Percentiles rank a stretch among this genome's conserved stretches.
phyloP scores from a whole-genome alignment of 2,797 vertebrate genomes.

The Holocentrus rufus region DNA sequence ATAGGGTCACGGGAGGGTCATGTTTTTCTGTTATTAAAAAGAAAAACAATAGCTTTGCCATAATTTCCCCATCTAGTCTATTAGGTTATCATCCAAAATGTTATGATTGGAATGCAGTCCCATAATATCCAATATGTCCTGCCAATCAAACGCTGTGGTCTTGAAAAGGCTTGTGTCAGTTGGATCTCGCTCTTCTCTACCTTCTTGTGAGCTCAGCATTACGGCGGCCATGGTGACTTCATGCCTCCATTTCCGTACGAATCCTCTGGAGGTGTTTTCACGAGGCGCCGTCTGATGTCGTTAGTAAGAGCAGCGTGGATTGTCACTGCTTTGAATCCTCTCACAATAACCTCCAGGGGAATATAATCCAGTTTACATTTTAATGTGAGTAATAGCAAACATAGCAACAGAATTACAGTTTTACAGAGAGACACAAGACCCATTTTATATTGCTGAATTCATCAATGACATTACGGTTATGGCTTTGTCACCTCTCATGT shows the following conservation, averaged over 20 bases:
- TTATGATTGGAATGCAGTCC: no score
- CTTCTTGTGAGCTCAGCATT: slow-evolving; percentile 25
- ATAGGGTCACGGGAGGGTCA: background rate
- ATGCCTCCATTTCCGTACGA: slow-evolving; percentile 28
- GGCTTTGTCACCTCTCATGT: slow-evolving; percentile 16
- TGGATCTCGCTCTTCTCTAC: background rate
- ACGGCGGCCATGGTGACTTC: slow-evolving; percentile 24
- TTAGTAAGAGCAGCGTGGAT: slow-evolving; percentile 43
- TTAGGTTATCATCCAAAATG: no score
- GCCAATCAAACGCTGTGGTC: no score
- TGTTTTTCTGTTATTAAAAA: background rate
- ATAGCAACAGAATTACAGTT: background rate
- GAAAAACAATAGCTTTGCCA: no score
- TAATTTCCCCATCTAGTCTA: no score
- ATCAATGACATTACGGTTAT: slow-evolving; percentile 5
- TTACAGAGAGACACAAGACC: background rate
- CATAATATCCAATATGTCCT: no score
- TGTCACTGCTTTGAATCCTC: slow-evolving; percentile 7
- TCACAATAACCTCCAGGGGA: background rate
- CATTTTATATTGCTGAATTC: background rate
- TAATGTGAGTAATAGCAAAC: background rate
- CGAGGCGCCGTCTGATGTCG: slow-evolving; percentile 48
- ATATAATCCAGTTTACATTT: slow-evolving; percentile 5
- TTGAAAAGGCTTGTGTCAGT: background rate
- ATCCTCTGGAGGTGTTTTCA: slow-evolving; percentile 46